A percentile compares a stretch with the other conserved stretches of the same genome.
These are phyloP conservation scores for Girardia tigrina DNA, from an alignment of 2,888 invertebrate species.

Conservation along the genomic window DNA sequence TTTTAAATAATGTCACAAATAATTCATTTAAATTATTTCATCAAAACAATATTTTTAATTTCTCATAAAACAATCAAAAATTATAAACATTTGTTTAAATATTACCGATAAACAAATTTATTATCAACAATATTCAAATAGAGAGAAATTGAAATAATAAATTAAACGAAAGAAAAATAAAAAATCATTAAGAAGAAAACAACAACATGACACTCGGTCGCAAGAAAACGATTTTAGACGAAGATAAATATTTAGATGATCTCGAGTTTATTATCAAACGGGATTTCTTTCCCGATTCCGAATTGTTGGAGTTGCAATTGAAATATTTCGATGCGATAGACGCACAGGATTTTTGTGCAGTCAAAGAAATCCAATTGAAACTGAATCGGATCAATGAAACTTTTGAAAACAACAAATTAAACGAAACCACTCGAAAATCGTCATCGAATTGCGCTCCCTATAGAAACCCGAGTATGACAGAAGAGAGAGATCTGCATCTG, in stretches of 20 bases:
- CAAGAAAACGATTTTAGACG: neutral
- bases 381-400: neutral
- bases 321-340: neutral
- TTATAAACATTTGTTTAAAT: too few relatives aligned
- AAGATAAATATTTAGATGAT: neutral
- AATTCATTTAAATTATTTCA: too few relatives aligned
- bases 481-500: neutral
- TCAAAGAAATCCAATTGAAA: neutral
- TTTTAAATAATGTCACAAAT: too few relatives aligned
- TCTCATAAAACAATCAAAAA: too few relatives aligned
- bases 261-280: neutral
- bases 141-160: too few relatives aligned
- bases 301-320: neutral
- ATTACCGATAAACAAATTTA: too few relatives aligned
- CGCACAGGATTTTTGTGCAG: neutral
- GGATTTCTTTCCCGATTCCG: neutral
- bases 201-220: too few relatives aligned
- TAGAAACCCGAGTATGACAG: neutral
- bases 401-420: neutral
- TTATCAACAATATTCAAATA: too few relatives aligned
- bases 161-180: too few relatives aligned
- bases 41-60: too few relatives aligned
- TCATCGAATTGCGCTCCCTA: neutral
- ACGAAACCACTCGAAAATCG: neutral
- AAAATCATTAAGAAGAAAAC: too few relatives aligned